Evolutionary conservation across 1,140 invertebrate species (phyloP).

Genomic region (Apis laboriosa): DNA sequence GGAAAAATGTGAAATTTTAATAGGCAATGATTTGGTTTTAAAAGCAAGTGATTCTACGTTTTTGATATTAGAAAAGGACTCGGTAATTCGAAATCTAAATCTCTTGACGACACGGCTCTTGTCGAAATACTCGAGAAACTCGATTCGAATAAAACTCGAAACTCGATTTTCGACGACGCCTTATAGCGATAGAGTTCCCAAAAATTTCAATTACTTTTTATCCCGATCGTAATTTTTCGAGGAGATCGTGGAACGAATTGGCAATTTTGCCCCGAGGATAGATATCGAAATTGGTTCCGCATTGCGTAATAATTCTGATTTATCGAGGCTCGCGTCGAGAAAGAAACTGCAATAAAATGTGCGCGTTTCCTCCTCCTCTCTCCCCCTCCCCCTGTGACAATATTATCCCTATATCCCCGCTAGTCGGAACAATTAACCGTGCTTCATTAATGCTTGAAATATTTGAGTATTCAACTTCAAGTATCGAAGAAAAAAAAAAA

Average conservation of each 20-base stretch:
- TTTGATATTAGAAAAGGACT: no score
- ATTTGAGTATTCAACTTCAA: no score
- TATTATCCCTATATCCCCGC: background rate
- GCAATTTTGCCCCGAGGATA: constrained; percentile 10
- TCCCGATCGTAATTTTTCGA: constrained; percentile 19
- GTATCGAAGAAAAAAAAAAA: no score
- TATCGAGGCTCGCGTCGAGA: background rate
- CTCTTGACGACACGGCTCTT: no score
- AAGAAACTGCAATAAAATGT: constrained; percentile 1
- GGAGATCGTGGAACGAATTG: constrained; percentile 4
- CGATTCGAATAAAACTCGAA: background rate
- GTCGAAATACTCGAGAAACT: background rate
- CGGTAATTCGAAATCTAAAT: no score
- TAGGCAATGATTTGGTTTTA: no score
- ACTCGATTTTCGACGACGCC: background rate
- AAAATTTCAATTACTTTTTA: constrained; percentile 34
- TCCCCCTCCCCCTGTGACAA: background rate
- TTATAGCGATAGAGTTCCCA: background rate
- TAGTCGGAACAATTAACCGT: background rate
- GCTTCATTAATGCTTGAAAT: background rate
- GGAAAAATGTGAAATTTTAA: no score
- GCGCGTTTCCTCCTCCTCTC: no score
- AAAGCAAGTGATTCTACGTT: no score
- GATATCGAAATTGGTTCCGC: constrained; percentile 23
- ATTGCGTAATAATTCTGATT: constrained; percentile 31